Percentiles rank a stretch among this genome's conserved stretches.
phyloP scores from a whole-genome alignment of 2,113 vertebrate genomes.

The Procapra przewalskii region DNA sequence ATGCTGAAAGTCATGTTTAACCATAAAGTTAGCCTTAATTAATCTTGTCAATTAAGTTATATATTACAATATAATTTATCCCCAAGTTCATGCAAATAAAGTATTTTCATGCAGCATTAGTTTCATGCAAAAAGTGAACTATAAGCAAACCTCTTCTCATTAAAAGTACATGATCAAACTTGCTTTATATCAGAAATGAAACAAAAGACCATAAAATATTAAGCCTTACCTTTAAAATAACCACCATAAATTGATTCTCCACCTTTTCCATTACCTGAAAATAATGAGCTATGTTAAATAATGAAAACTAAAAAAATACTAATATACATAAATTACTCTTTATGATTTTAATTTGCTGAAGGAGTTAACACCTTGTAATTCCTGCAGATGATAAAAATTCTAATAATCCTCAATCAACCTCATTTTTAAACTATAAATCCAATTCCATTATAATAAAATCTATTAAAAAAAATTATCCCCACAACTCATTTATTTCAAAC shows the following conservation, averaged over 20 bases:
- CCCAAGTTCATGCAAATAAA: slow-evolving; percentile 83
- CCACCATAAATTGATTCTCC: slow-evolving; percentile 98
- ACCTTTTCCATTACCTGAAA: slow-evolving; percentile 95
- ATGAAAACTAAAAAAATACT: background rate
- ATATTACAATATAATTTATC: slow-evolving; percentile 79
- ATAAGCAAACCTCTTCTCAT: slow-evolving; percentile 80
- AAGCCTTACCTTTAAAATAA: slow-evolving; percentile 97
- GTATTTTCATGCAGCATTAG: slow-evolving; percentile 88
- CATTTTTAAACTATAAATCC: slow-evolving; percentile 19
- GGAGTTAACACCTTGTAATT: slow-evolving; percentile 3
- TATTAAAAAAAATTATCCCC: background rate
- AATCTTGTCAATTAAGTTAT: slow-evolving; percentile 83
- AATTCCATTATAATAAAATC: background rate
- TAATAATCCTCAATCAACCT: slow-evolving; percentile 9
- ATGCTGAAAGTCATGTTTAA: slow-evolving; percentile 94
- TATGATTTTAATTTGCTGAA: slow-evolving; percentile 24
- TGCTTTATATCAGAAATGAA: slow-evolving; percentile 76
- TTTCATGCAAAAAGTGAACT: slow-evolving; percentile 88
- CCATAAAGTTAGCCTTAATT: slow-evolving; percentile 86
- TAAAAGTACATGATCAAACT: slow-evolving; percentile 78
- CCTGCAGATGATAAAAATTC: background rate
- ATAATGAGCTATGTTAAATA: slow-evolving; percentile 40
- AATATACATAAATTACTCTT: background rate
- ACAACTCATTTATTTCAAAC: slow-evolving; percentile 21
- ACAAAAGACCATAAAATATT: slow-evolving; percentile 67